Evolutionary conservation across 2,797 vertebrate species (phyloP).

Genomic region (Tachyglossus aculeatus): DNA sequence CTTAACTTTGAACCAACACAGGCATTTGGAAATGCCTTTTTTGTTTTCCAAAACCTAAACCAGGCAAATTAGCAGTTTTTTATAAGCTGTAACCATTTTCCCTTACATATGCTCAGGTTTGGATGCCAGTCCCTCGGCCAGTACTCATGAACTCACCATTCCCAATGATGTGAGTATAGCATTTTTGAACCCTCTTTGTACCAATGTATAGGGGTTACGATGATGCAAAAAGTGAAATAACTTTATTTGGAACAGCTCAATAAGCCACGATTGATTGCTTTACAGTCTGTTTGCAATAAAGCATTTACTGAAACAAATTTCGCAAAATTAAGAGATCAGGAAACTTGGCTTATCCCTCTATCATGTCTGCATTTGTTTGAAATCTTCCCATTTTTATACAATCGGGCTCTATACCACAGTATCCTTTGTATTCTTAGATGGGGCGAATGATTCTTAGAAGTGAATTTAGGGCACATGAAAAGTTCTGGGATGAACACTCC

Average conservation of each 20-base stretch:
- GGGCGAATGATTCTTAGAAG: conserved; percentile 36
- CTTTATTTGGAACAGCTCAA: too few relatives aligned
- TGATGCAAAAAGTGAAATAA: too few relatives aligned
- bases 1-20: conserved; percentile 33
- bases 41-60: conserved; percentile 42
- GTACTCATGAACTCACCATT: conserved; percentile 99
- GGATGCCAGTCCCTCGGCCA: conserved; percentile 96
- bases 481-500: conserved; percentile 15
- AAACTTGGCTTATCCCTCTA: neutral
- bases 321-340: too few relatives aligned
- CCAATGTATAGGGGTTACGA: neutral
- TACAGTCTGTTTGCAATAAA: too few relatives aligned
- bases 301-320: too few relatives aligned
- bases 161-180: conserved; percentile 96
- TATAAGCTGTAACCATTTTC: conserved; percentile 66
- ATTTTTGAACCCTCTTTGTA: conserved; percentile 25
- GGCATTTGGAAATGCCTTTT: conserved; percentile 48
- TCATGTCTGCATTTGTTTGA: neutral
- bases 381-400: neutral
- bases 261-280: too few relatives aligned
- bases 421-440: too few relatives aligned
- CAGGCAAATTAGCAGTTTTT: neutral
- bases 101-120: conserved; percentile 85
- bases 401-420: too few relatives aligned
- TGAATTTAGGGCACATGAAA: conserved; percentile 43